Evolutionary conservation across 2,888 invertebrate species (phyloP).

Genomic region (Drosophila borealis): DNA sequence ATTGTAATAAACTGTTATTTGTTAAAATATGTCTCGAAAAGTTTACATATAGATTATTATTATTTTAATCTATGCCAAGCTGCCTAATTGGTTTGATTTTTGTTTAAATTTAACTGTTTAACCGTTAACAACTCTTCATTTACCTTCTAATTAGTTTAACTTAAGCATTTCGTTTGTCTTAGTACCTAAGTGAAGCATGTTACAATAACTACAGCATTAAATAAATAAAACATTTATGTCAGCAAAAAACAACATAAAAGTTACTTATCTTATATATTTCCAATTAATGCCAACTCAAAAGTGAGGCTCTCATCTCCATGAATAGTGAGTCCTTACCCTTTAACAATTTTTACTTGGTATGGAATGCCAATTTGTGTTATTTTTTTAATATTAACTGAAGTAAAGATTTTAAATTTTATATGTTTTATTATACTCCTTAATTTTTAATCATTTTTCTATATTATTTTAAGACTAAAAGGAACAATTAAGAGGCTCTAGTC

Average conservation of each 20-base stretch:
- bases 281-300: no score
- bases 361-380: no score
- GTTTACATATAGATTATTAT: slow-evolving; percentile 1
- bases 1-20: slow-evolving; percentile 28
- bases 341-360: no score
- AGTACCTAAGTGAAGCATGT: slow-evolving; percentile 67
- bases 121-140: slow-evolving; percentile 5
- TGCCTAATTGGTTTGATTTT: slow-evolving; percentile 41
- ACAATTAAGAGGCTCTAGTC: no score
- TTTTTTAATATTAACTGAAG: no score
- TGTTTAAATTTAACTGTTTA: slow-evolving; percentile 32
- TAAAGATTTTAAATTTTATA: no score
- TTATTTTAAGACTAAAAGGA: no score
- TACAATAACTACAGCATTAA: slow-evolving; percentile 72
- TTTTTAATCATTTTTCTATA: no score
- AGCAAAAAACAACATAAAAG: slow-evolving; percentile 8
- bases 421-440: no score
- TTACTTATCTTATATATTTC: not conserved
- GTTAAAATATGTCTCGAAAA: slow-evolving; percentile 7
- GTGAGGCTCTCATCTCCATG: no score
- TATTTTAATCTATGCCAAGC: slow-evolving; percentile 27
- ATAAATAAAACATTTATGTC: slow-evolving; percentile 56
- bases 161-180: slow-evolving; percentile 40
- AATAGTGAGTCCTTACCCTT: no score
- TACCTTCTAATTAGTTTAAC: slow-evolving; percentile 12